phyloP scores from a whole-genome alignment of 2,888 invertebrate genomes.

The Acrobasis suavella region DNA sequence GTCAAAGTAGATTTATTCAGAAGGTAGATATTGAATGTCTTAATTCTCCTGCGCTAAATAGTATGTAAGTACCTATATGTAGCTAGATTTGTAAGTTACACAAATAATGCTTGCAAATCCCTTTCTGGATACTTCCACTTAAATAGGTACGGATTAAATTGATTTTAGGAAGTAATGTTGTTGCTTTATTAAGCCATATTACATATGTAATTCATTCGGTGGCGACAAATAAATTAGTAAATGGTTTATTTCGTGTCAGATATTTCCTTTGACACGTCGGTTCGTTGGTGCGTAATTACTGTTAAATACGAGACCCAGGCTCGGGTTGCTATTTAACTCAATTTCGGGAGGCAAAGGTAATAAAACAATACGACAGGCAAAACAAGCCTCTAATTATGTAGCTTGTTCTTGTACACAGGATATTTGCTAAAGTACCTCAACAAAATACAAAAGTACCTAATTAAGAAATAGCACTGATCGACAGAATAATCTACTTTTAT shows the following conservation, averaged over 20 bases:
- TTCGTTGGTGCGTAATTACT: constrained; percentile 16
- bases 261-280: constrained; percentile 13
- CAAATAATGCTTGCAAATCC: no score
- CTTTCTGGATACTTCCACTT: no score
- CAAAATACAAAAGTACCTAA: no score
- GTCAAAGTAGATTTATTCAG: no score
- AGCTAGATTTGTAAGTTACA: no score
- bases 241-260: constrained; percentile 14
- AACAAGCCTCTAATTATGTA: not conserved
- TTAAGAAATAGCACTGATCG: no score
- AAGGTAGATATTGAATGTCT: no score
- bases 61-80: no score
- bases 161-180: no score
- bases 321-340: constrained; percentile 16
- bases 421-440: not conserved
- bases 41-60: no score
- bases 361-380: not conserved
- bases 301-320: constrained; percentile 10
- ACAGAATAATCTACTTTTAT: no score
- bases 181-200: not conserved
- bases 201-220: not conserved
- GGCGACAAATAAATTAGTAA: constrained; percentile 1
- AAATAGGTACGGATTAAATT: no score
- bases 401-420: not conserved
- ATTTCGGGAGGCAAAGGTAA: not conserved